phyloP scores from a whole-genome alignment of 2,888 invertebrate genomes.

The Drosophila eohydei region DNA sequence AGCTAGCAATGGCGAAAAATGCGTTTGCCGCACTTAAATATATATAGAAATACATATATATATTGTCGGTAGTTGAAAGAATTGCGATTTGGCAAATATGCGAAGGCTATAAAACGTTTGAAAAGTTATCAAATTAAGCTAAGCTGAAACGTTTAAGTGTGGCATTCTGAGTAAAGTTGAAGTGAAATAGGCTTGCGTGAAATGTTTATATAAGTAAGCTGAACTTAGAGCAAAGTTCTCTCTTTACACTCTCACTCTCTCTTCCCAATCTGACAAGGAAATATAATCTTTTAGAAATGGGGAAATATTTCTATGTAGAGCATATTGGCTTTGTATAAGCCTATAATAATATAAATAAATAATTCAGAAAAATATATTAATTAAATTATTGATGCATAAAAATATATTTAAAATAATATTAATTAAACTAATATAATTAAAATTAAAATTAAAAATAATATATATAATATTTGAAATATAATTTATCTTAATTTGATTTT shows the following conservation, averaged over 20 bases:
- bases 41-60: background rate
- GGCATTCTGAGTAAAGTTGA: background rate
- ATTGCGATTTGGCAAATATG: constrained; percentile 20
- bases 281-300: background rate
- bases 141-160: background rate
- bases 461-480: background rate
- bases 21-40: constrained; percentile 43
- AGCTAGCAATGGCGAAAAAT: constrained; percentile 60
- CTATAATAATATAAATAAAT: too few species aligned
- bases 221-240: too few species aligned
- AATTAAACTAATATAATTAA: background rate
- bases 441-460: background rate
- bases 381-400: too few species aligned
- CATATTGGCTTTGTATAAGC: too few species aligned
- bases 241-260: background rate
- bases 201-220: background rate
- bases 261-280: background rate
- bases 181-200: background rate
- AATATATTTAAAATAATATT: too few species aligned
- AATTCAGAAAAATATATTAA: too few species aligned
- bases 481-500: too few species aligned
- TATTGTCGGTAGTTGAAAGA: constrained; percentile 22
- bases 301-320: background rate
- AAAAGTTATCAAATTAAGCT: background rate
- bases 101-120: constrained; percentile 20